Percentiles rank a stretch among this genome's conserved stretches.
Evolutionary conservation across 2,888 invertebrate species (phyloP).

Genomic region (Anaspis maculata): DNA sequence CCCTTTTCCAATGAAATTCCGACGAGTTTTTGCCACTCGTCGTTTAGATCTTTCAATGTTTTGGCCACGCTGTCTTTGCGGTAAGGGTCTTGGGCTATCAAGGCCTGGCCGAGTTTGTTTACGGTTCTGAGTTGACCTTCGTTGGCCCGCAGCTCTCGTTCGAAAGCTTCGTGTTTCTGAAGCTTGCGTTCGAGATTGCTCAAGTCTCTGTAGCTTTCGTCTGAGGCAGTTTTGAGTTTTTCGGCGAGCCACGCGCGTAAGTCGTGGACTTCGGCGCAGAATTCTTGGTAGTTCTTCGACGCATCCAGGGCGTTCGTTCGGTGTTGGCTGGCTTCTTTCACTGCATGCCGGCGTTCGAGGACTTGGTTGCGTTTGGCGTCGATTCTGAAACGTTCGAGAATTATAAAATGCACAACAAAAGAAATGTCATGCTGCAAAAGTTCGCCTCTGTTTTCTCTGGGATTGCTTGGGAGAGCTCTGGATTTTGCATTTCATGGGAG

Average conservation of each 20-base stretch:
- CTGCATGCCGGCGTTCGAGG: conserved; percentile 61
- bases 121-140: conserved; percentile 84
- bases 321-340: conserved; percentile 65
- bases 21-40: conserved; percentile 69
- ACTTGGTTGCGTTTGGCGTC: conserved; percentile 67
- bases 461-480: too few species aligned
- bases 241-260: conserved; percentile 84
- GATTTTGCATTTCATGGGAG: too few species aligned
- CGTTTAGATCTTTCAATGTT: conserved; percentile 61
- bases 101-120: conserved; percentile 68
- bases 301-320: conserved; percentile 70
- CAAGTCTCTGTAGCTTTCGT: conserved; percentile 87
- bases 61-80: conserved; percentile 60
- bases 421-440: too few species aligned
- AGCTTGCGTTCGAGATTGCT: conserved; percentile 84
- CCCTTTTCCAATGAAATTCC: conserved; percentile 58
- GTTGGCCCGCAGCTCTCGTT: conserved; percentile 88
- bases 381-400: conserved; percentile 48
- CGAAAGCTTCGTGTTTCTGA: conserved; percentile 95
- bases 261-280: conserved; percentile 87
- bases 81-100: conserved; percentile 65
- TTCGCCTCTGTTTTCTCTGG: too few species aligned
- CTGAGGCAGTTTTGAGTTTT: conserved; percentile 83
- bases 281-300: conserved; percentile 85
- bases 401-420: too few species aligned